Conservation (phyloP, 1,140 invertebrate species). For the Plodia interpunctella region DNA sequence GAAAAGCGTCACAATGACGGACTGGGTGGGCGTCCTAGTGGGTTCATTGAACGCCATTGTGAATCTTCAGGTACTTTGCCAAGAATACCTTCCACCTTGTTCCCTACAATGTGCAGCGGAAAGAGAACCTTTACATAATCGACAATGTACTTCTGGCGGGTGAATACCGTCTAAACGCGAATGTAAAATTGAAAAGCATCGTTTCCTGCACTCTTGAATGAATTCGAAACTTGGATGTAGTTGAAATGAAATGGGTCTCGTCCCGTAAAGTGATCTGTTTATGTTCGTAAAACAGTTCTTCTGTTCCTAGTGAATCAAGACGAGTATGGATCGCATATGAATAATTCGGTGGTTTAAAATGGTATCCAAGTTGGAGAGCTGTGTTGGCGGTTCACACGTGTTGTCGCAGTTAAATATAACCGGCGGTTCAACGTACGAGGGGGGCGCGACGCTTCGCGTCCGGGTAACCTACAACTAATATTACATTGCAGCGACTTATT, state of each 20-base stretch:
- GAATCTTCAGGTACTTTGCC: constrained; percentile 47
- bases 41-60: constrained; percentile 66
- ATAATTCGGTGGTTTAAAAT: constrained; percentile 32
- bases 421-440: constrained; percentile 65
- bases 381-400: constrained; percentile 57
- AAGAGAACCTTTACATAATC: constrained; percentile 21
- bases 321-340: constrained; percentile 16
- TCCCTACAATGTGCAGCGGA: constrained; percentile 19
- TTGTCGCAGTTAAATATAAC: constrained; percentile 73
- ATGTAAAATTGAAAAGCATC: constrained; percentile 34
- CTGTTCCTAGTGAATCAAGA: constrained; percentile 3
- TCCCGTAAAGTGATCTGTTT: constrained; percentile 11
- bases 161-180: constrained; percentile 30
- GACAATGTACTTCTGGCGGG: constrained; percentile 30
- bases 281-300: background rate
- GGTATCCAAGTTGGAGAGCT: constrained; percentile 33
- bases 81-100: constrained; percentile 35
- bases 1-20: constrained; percentile 55
- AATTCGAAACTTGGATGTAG: constrained; percentile 3
- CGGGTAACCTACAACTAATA: constrained; percentile 56
- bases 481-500: constrained; percentile 12
- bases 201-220: constrained; percentile 22
- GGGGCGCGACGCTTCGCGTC: constrained; percentile 44
- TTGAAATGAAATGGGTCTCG: constrained; percentile 1
- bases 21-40: constrained; percentile 53